Conservation (phyloP, 2,113 vertebrate genomes). For the Myanophis thanlyinensis region DNA sequence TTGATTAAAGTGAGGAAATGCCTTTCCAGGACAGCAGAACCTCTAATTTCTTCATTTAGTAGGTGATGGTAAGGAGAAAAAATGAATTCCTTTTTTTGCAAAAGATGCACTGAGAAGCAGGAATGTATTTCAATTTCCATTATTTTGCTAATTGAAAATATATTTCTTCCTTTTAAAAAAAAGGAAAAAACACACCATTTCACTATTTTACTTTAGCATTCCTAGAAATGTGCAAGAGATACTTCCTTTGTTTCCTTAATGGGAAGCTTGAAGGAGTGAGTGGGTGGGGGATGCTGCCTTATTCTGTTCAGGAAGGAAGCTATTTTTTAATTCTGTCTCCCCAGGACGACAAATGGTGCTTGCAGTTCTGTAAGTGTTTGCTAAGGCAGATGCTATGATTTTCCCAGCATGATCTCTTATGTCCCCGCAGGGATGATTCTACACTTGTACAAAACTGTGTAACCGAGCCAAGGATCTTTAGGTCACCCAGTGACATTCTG, state of each 20-base stretch:
- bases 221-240: neutral
- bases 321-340: neutral
- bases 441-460: neutral
- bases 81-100: neutral
- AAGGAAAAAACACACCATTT: neutral
- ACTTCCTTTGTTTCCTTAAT: neutral
- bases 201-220: neutral
- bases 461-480: neutral
- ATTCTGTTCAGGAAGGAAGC: slow-evolving; percentile 11
- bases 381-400: slow-evolving; percentile 11
- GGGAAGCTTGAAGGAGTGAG: neutral
- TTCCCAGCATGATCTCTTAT: neutral
- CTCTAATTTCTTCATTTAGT: neutral
- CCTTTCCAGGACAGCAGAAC: neutral
- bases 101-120: neutral
- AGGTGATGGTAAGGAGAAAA: neutral
- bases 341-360: slow-evolving; percentile 21
- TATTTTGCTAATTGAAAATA: neutral
- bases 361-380: neutral
- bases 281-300: neutral
- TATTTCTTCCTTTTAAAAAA: neutral
- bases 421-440: neutral
- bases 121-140: neutral
- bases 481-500: neutral
- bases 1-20: neutral